phyloP scores from a whole-genome alignment of 2,113 vertebrate genomes.

The Rhizomys pruinosus region DNA sequence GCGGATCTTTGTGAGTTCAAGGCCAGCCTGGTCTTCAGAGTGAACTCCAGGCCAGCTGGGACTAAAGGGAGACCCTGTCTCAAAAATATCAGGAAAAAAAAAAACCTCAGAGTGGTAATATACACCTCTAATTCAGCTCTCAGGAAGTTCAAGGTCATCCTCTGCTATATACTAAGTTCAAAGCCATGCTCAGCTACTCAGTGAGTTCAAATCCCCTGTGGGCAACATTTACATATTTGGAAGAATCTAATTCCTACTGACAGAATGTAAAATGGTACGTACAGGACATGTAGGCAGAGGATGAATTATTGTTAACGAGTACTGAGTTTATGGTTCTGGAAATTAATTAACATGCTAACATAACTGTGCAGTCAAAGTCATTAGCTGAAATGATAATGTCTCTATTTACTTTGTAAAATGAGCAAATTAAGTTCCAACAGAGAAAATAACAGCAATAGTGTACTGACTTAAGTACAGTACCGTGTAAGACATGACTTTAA shows the following conservation, averaged over 20 bases:
- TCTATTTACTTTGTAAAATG: neutral
- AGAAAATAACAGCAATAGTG: neutral
- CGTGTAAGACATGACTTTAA: neutral
- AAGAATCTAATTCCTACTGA: neutral
- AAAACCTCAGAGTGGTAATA: neutral
- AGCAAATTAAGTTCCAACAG: neutral
- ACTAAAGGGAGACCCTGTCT: too few relatives aligned
- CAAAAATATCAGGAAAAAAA: too few relatives aligned
- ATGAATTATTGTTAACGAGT: neutral
- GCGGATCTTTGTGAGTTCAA: too few relatives aligned
- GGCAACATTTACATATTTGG: neutral
- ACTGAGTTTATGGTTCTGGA: neutral
- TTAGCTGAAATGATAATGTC: neutral
- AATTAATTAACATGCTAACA: conserved; percentile 3
- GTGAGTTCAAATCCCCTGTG: neutral
- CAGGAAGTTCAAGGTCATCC: too few relatives aligned
- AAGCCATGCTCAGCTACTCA: neutral
- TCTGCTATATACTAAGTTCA: neutral
- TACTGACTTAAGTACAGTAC: neutral
- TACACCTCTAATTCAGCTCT: too few relatives aligned
- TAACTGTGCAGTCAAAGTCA: neutral
- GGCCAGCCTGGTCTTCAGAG: too few relatives aligned
- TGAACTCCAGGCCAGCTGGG: too few relatives aligned
- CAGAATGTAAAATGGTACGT: neutral
- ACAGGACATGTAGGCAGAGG: neutral